Conservation (phyloP, 2,888 invertebrate genomes). For the Heliconius ismenius region DNA sequence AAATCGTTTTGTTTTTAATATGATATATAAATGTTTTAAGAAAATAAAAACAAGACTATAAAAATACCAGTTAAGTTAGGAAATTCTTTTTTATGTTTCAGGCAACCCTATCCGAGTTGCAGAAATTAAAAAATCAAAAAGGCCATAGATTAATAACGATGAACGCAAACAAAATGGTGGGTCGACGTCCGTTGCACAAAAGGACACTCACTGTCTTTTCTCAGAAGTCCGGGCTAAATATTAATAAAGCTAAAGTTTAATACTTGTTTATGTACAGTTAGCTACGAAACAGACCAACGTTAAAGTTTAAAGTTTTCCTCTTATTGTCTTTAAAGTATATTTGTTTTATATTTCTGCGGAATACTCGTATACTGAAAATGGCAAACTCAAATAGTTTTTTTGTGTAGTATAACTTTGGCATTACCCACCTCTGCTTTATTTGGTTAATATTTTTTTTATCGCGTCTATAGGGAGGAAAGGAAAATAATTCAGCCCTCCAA, state of each 20-base stretch:
- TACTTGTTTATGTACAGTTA: conserved; percentile 55
- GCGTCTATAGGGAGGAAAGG: too few species aligned
- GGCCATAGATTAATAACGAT: conserved; percentile 45
- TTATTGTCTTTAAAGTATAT: conserved; percentile 16
- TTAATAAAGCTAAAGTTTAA: conserved; percentile 57
- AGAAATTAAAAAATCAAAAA: conserved; percentile 38
- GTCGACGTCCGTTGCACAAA: conserved; percentile 62
- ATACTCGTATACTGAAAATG: background rate
- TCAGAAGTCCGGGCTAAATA: conserved; percentile 66
- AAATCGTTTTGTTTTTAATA: background rate
- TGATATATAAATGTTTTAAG: background rate
- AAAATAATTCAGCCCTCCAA: too few species aligned
- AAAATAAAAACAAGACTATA: background rate
- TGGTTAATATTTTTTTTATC: too few species aligned
- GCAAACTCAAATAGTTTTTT: background rate
- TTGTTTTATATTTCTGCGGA: background rate
- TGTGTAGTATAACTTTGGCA: too few species aligned
- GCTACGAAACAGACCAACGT: conserved; percentile 28
- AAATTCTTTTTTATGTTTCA: background rate
- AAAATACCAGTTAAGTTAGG: background rate
- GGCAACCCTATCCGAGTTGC: conserved; percentile 34
- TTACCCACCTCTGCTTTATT: too few species aligned
- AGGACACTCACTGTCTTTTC: conserved; percentile 75
- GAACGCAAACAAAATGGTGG: conserved; percentile 59
- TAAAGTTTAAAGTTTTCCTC: background rate